Base-by-base conservation (phyloP, 2,113 vertebrate species). In the Chelonoidis abingdonii region DNA sequence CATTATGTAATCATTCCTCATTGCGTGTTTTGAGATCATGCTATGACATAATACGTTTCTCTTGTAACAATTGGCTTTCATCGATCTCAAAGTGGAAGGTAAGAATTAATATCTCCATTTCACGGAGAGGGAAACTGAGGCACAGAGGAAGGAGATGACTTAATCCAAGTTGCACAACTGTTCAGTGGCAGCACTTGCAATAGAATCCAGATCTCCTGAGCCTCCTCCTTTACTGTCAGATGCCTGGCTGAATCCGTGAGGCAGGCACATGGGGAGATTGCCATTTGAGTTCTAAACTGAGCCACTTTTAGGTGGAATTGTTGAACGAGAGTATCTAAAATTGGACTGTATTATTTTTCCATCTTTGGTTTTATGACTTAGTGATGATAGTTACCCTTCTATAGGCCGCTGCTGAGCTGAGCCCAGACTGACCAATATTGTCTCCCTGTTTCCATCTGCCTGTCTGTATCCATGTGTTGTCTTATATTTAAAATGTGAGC, bases 261-360 rank as follows among this genome's bases (percentile, higher is more conserved):
- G 52, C 25, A 38, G 52, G 4, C 41, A 94, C 85, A 69, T 54
- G 81, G 16, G 50, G 82, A 95, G 93, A 89, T 95, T 8, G 81
- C 86, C 47, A 22, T 86, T 83, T 91, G 69, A 92, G 69, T 96
- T 94, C 52, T 93, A 86, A 94, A 80, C 56, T 13, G 49, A 92
- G 86, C 90, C 85, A 90, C 92, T 10, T 95, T 80, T 78, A 56
- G 84, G 89, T 78, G 57, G 53, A 62, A 4, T 25, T 89, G 84
- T 87, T 78, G 78, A 80, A 86, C 88, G 85, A 95, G 78, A 90
- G 82, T 93, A 87, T 78, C 56, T 62, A 90, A 78, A 92, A 88
- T n/a, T 6, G 84, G 87, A 62, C 53, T 89, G 38, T 52, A 52
- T 1, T 96, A 62, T 85, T 96, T 96, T 94, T 94, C 92, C 56